Conservation (phyloP, 2,113 vertebrate species). For the Mirounga angustirostris region DNA sequence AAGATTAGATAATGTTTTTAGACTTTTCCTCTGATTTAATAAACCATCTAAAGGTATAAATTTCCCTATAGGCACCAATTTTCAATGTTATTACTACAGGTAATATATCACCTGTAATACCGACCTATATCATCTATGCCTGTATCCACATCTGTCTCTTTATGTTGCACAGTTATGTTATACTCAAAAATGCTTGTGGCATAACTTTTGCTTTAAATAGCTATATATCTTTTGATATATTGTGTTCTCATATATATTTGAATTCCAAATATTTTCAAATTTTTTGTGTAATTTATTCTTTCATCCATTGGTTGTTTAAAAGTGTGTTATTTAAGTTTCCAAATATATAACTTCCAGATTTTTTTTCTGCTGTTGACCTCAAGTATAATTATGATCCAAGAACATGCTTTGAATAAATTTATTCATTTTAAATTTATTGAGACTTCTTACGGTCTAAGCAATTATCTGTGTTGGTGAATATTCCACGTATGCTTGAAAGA, state of each 20-base stretch:
- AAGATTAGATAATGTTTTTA: neutral
- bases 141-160: neutral
- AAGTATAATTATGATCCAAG: neutral
- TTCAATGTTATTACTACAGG: neutral
- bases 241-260: neutral
- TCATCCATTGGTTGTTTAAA: neutral
- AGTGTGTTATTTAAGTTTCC: neutral
- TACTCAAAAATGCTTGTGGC: neutral
- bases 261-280: neutral
- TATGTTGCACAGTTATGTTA: neutral
- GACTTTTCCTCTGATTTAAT: neutral
- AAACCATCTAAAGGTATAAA: neutral
- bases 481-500: neutral
- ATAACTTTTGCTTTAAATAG: neutral
- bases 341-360: neutral
- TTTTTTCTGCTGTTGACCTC: neutral
- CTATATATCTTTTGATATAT: neutral
- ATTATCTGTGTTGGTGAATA: neutral
- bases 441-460: neutral
- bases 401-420: neutral
- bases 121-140: neutral
- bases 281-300: neutral
- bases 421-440: neutral
- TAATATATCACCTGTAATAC: neutral
- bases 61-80: neutral